Base-by-base conservation (phyloP, 2,888 invertebrate genomes). In the Tetrapedia diversipes region DNA sequence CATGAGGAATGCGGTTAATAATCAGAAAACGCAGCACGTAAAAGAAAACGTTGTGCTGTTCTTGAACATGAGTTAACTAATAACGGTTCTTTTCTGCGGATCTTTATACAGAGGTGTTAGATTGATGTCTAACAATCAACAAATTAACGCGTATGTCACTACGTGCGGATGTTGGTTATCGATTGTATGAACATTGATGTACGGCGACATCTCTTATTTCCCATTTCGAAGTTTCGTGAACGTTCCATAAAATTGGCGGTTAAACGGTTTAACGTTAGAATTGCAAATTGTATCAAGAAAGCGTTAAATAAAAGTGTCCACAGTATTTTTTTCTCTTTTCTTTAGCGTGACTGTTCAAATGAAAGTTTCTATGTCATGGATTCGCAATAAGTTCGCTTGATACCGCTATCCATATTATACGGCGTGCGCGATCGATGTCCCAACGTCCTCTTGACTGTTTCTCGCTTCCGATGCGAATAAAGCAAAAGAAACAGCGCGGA, bases 341-440 rank as follows among this genome's bases (percentile, higher is more conserved):
- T 27, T 51, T 22, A 60, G 47, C 59, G 54, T 57, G 57, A 70
- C 57, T 54, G 63, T 68, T 56, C 56, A 45, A 53, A 41, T 29
- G 59, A 27, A 59, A 16, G 41, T 66, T 66, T 65, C 37, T 77
- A 49, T 61, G 66, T 60, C 54, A 69, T 34, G 68, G 51, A 70
- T 43, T 45, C 61, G 72, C 27, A 60, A 79, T 66, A 66, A 82
- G 59, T 45, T 34, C 27, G 8, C 39, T 29, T 61, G 64, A 64
- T 67, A 64, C 59, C 68, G 71, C 72, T 69, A 80, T 66, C 66
- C 37, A n/a, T n/a, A n/a, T n/a, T n/a, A n/a, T n/a, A n/a, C n/a
- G n/a, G 45, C 43, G 47, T 24, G n/a, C 45, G n/a, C 53, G 29
- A 77, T 76, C 68, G 51, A 67, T 77, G 67, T 76, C 76, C 57